Conservation (phyloP, 2,888 invertebrate genomes). For the Diploptera punctata region DNA sequence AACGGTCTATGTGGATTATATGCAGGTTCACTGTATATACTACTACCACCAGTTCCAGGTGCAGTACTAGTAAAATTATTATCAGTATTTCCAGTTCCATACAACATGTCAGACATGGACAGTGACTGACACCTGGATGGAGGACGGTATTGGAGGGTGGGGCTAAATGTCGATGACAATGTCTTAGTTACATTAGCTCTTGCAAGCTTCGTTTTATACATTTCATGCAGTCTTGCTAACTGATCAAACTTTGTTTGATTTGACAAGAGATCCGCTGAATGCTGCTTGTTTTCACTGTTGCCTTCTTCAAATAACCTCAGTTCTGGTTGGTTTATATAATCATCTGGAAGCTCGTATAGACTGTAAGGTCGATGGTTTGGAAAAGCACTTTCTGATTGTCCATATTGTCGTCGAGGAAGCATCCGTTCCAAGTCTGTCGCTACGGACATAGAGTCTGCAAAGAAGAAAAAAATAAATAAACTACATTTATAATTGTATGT, state of each 20-base stretch:
- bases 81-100: constrained; percentile 54
- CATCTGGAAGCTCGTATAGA: constrained; percentile 45
- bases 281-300: constrained; percentile 58
- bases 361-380: constrained; percentile 49
- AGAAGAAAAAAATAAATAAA: constrained; percentile 19
- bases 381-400: constrained; percentile 47
- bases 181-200: constrained; percentile 61
- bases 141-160: constrained; percentile 52
- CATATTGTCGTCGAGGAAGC: constrained; percentile 66
- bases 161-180: constrained; percentile 39
- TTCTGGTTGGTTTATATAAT: constrained; percentile 45
- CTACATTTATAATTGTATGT: constrained; percentile 21
- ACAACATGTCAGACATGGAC: constrained; percentile 71
- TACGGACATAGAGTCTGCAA: constrained; percentile 59
- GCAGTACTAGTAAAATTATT: not conserved
- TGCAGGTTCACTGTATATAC: constrained; percentile 87
- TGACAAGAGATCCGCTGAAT: constrained; percentile 47
- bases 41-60: constrained; percentile 65
- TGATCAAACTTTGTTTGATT: constrained; percentile 71
- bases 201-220: constrained; percentile 79
- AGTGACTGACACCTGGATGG: constrained; percentile 74
- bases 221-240: constrained; percentile 77
- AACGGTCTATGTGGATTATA: constrained; percentile 55
- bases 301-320: constrained; percentile 47
- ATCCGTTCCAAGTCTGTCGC: constrained; percentile 71